These are phyloP conservation scores for Monoplex corrugatus DNA, from an alignment of 2,888 invertebrate genomes.

Conservation along the genomic window DNA sequence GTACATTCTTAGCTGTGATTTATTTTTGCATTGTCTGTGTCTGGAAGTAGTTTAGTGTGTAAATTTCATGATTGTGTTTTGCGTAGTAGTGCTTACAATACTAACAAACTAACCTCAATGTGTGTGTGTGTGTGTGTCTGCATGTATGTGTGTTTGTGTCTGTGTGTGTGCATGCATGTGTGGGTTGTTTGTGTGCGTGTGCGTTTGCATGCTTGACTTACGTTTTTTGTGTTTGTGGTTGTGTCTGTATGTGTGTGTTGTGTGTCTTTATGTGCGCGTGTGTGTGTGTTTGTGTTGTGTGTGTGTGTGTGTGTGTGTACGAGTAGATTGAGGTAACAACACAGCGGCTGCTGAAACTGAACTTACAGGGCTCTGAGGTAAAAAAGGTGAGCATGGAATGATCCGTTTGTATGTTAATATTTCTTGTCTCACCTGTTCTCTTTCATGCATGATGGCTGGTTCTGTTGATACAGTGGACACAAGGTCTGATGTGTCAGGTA, in stretches of 20 bases:
- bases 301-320: too few species aligned
- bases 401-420: neutral
- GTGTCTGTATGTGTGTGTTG: neutral
- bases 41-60: too few species aligned
- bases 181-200: neutral
- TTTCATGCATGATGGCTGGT: too few species aligned
- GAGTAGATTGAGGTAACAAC: constrained; percentile 72
- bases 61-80: too few species aligned
- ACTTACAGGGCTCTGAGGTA: constrained; percentile 54
- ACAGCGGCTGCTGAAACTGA: constrained; percentile 74
- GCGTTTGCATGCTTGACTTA: neutral
- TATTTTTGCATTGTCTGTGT: too few species aligned
- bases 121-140: neutral
- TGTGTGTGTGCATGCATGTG: neutral
- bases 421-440: too few species aligned
- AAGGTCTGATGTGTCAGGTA: too few species aligned
- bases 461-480: too few species aligned
- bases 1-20: too few species aligned
- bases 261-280: neutral
- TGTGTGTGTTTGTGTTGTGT: too few species aligned
- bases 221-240: neutral
- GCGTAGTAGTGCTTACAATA: neutral
- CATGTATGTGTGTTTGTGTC: neutral
- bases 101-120: neutral
- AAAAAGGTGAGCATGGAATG: constrained; percentile 38